Evolutionary conservation across 2,797 vertebrate genomes (phyloP), one percentile per base, ranked within the genome.

Genomic region (Acanthurus tractus): DNA sequence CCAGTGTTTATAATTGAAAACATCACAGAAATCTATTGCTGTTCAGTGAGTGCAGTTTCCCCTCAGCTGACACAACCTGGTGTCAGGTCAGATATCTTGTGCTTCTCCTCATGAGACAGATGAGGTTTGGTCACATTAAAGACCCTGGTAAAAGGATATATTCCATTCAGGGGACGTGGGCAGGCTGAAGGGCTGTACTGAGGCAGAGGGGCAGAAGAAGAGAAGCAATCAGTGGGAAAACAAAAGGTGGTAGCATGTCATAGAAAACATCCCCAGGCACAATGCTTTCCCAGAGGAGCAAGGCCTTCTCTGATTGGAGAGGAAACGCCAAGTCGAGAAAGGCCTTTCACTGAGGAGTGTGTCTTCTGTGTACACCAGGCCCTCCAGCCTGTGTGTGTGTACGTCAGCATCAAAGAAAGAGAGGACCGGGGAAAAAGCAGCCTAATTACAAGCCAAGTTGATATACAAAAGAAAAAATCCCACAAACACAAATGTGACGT

Each of bases 261-360:
- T 48, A 49, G 38, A 45, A 74, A 78, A 78, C 40, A 52, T 64
- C 84, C 80, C 17, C 18, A 10, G 76, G 76, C 45, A 9, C 25
- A 68, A 55, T 54, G 17, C 58, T 62, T 66, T 77, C 59, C 63
- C 63, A 67, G 53, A 81, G 63, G 77, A 83, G 44, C n/a, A 3
- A 58, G 40, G 48, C 77, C 58, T 53, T 57, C 65, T 54, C 62
- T 14, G 22, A 78, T 63, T 25, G 61, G 80, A 72, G 64, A 45
- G 45, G 50, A 81, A 65, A 79, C 48, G 61, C 79, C 81, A 80
- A 65, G 71, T 86, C 12, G 22, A 80, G 73, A 57, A 84, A 76
- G 46, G 70, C 42, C 23, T 83, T 62, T 62, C 44, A 38, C 45
- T 71, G 77, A 82, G 46, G 23, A 63, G 50, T 23, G 65, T 64